Base-by-base conservation (phyloP, 2,888 invertebrate genomes). In the Liodrosophila aerea region DNA sequence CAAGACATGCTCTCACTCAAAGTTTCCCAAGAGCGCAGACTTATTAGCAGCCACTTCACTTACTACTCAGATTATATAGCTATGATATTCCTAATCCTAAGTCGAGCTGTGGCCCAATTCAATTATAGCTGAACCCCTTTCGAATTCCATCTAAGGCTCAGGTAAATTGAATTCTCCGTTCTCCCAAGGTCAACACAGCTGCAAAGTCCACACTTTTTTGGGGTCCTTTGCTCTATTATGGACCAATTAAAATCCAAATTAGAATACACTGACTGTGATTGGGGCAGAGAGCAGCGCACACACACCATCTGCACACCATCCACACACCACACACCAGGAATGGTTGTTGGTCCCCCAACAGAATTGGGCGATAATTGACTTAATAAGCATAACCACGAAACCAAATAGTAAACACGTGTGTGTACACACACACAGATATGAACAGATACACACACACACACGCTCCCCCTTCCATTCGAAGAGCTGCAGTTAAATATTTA, bases 341-440 rank as follows among this genome's bases (percentile, higher is more conserved):
- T n/a, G n/a, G n/a, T n/a, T n/a, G n/a, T n/a, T n/a, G n/a, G n/a
- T n/a, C n/a, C n/a, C n/a, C n/a, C 51, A 59, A 49, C 76, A 65
- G 85, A 76, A 84, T 76, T 73, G 81, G 81, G 85, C 81, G 84
- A 76, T 84, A 76, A 80, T 76, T 76, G 76, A 76, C 77, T 76
- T 76, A 76, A 76, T 84, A 76, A 76, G 73, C 77, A 84, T 81
- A 81, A 84, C 85, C 77, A 76, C 85, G 81, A 84, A 81, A 64
- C 70, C 77, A 69, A 77, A 77, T 84, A 80, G 63, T n/a, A n/a
- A n/a, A n/a, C n/a, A n/a, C n/a, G n/a, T n/a, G n/a, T n/a, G n/a
- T n/a, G n/a, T n/a, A n/a, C n/a, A n/a, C n/a, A n/a, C n/a, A n/a
- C n/a, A n/a, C n/a, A n/a, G n/a, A n/a, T n/a, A n/a, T n/a, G n/a